Conservation (phyloP, 2,888 invertebrate genomes). For the Reticulitermes lucifugus region DNA sequence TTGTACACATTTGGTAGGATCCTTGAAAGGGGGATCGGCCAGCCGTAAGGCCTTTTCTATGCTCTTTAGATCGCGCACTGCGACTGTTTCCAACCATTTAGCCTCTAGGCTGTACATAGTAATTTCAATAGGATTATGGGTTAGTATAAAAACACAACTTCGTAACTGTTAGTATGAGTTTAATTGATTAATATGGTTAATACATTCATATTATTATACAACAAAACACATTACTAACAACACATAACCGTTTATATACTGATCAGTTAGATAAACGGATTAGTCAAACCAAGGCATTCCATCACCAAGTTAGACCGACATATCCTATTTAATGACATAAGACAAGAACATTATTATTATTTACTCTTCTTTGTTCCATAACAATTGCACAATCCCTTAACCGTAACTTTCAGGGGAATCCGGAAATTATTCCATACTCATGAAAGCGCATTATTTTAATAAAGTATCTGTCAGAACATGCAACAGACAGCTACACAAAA, state of each 20-base stretch:
- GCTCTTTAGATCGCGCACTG: no score
- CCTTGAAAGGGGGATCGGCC: no score
- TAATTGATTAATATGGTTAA: conserved; percentile 30
- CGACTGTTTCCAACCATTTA: no score
- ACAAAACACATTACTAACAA: not conserved
- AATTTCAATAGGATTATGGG: not conserved
- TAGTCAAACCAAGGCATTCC: not conserved
- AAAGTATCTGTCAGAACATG: not conserved
- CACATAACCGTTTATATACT: not conserved
- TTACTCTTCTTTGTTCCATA: not conserved
- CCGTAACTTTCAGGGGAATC: not conserved
- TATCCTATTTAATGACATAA: not conserved
- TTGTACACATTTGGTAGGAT: no score
- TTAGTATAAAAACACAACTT: conserved; percentile 7
- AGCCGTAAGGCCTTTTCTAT: no score
- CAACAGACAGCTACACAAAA: conserved; percentile 2
- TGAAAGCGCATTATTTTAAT: conserved; percentile 3
- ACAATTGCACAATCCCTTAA: not conserved
- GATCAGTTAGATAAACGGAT: not conserved
- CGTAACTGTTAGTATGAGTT: conserved; percentile 26
- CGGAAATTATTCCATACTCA: not conserved
- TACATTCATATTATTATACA: conserved; percentile 17
- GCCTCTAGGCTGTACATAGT: no score
- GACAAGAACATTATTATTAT: not conserved
- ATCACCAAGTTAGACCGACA: not conserved